Evolutionary conservation across 2,888 invertebrate species (phyloP).

Genomic region (Tethea ocularis): DNA sequence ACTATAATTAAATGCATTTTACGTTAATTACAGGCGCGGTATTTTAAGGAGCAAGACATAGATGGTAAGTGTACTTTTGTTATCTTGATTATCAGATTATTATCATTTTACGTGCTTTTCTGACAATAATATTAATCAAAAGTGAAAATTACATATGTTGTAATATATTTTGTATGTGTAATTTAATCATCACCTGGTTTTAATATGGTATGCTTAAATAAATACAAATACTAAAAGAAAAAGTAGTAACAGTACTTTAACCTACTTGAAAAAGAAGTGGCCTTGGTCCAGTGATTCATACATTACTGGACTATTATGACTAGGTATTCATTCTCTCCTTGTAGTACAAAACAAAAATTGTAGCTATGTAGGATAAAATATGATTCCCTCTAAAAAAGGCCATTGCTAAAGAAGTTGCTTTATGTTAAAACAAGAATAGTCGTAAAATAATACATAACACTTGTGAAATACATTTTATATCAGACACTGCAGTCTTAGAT

Average conservation of each 20-base stretch:
- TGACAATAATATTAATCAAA: neutral
- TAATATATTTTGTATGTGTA: neutral
- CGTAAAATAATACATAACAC: too few species aligned
- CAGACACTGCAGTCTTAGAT: too few species aligned
- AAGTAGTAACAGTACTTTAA: neutral
- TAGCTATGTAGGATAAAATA: too few species aligned
- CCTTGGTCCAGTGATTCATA: neutral
- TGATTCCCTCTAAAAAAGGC: too few species aligned
- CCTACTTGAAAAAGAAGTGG: neutral
- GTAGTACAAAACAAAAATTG: too few species aligned
- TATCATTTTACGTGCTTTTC: constrained; percentile 6
- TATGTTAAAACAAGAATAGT: too few species aligned
- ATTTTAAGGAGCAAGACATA: constrained; percentile 97
- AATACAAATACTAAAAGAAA: neutral
- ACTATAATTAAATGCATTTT: neutral
- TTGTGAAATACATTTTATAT: too few species aligned
- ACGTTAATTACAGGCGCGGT: constrained; percentile 89
- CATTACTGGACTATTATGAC: too few species aligned
- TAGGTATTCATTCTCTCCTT: too few species aligned
- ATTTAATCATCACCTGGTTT: neutral
- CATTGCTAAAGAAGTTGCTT: too few species aligned
- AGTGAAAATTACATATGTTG: neutral
- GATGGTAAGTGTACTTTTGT: constrained; percentile 88
- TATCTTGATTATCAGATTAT: constrained; percentile 8
- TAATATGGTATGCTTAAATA: neutral